A percentile compares a stretch with the other conserved stretches of the same genome.
Evolutionary conservation across 2,888 invertebrate species (phyloP).

Genomic region (Eurois occulta): DNA sequence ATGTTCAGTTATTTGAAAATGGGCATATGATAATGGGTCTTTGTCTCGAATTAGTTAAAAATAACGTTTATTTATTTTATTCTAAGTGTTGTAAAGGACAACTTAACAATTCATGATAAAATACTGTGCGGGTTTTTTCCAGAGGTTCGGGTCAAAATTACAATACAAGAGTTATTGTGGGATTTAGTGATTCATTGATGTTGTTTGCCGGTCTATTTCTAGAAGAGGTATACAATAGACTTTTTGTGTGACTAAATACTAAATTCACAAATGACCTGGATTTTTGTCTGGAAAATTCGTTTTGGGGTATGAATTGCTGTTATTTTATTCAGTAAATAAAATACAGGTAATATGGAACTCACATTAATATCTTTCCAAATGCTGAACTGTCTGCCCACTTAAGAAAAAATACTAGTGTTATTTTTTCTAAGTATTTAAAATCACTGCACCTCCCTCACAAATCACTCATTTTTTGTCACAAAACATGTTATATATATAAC

Average conservation of each 20-base stretch:
- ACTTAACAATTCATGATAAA: neutral
- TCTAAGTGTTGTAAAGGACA: neutral
- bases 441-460: neutral
- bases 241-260: neutral
- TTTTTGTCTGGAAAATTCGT: neutral
- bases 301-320: neutral
- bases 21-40: slow-evolving; percentile 10
- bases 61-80: slow-evolving; percentile 5
- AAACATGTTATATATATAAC: slow-evolving; percentile 20
- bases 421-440: neutral
- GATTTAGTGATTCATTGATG: neutral
- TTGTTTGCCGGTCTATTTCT: neutral
- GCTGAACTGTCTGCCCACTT: too few relatives aligned
- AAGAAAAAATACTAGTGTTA: neutral
- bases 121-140: slow-evolving; percentile 2
- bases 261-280: neutral
- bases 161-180: slow-evolving; percentile 11
- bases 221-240: neutral
- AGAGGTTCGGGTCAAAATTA: slow-evolving; percentile 8
- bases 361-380: neutral
- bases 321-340: neutral
- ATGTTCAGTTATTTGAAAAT: slow-evolving; percentile 27
- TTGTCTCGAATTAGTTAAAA: slow-evolving; percentile 44
- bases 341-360: neutral
- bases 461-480: slow-evolving; percentile 9